phyloP scores from a whole-genome alignment of 2,888 invertebrate genomes.

The Galerucella nymphaeae region DNA sequence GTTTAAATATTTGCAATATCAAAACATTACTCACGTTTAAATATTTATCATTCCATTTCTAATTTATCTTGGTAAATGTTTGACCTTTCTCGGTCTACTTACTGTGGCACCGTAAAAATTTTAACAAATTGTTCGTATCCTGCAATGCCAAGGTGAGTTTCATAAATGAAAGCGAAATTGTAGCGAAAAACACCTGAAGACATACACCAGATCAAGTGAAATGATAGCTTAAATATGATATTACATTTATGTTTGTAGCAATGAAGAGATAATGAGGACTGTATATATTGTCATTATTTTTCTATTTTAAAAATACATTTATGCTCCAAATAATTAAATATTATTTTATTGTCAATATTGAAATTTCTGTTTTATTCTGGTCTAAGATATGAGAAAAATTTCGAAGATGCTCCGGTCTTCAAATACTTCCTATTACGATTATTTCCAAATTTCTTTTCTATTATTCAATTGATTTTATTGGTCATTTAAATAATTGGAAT shows the following conservation, averaged over 20 bases:
- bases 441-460: no score
- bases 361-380: no score
- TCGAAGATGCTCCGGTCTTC: no score
- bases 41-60: not conserved
- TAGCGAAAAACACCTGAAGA: not conserved
- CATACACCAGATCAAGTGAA: slow-evolving; percentile 1
- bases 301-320: no score
- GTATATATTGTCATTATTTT: not conserved
- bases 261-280: not conserved
- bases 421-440: no score
- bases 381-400: no score
- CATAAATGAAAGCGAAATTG: slow-evolving; percentile 4
- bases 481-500: no score
- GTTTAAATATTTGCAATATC: not conserved
- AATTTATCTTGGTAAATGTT: slow-evolving; percentile 8
- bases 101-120: not conserved
- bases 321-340: no score
- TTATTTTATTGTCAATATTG: no score
- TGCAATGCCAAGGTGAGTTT: slow-evolving; percentile 24
- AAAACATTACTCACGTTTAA: not conserved
- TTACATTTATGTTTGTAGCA: not conserved
- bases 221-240: slow-evolving; percentile 1
- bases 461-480: no score
- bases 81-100: slow-evolving; percentile 13
- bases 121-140: slow-evolving; percentile 11